Base-by-base conservation (phyloP, 2,888 invertebrate species). In the Scaptomyza parva region DNA sequence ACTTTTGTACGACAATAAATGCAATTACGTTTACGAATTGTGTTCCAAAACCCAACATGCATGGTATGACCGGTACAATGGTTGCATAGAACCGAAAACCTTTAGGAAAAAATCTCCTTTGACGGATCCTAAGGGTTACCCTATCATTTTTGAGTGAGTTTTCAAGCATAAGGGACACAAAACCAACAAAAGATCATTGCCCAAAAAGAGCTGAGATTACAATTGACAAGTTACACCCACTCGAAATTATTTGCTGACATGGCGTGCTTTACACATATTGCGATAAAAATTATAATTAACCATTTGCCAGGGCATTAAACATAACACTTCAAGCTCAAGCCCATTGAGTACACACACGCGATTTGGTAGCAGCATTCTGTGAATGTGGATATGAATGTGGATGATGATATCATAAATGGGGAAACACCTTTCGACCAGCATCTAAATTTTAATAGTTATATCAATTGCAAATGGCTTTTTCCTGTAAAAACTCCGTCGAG, bases 21-120 rank as follows among this genome's bases (percentile, higher is more conserved):
- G 78, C 72, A 86, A 88, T 86, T 88, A 82, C 70, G 76, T 73
- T 77, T 54, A 60, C 61, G 62, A 75, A 86, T 79, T 82, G 82
- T 63, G 66, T 60, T 78, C 62, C 62, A 35, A 35, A 35, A 8
- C 33, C 2, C 33, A 33, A 33, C 14, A 33, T 4, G 1, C 2
- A 33, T 7, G n/a, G 12, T 33, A 6, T n/a, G 28, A 8, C 26
- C 26, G 8, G 28, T 9, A 28, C 28, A 28, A 9, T 28, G 28
- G 9, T 5, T 2, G n/a, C n/a, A n/a, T n/a, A n/a, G n/a, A n/a
- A n/a, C n/a, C n/a, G n/a, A n/a, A n/a, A n/a, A n/a, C n/a, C n/a
- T n/a, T n/a, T n/a, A n/a, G n/a, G n/a, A n/a, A n/a, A n/a, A n/a
- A n/a, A n/a, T n/a, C n/a, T n/a, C n/a, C n/a, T n/a, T n/a, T n/a